phyloP scores from a whole-genome alignment of 2,113 vertebrate genomes.

The Papio anubis region DNA sequence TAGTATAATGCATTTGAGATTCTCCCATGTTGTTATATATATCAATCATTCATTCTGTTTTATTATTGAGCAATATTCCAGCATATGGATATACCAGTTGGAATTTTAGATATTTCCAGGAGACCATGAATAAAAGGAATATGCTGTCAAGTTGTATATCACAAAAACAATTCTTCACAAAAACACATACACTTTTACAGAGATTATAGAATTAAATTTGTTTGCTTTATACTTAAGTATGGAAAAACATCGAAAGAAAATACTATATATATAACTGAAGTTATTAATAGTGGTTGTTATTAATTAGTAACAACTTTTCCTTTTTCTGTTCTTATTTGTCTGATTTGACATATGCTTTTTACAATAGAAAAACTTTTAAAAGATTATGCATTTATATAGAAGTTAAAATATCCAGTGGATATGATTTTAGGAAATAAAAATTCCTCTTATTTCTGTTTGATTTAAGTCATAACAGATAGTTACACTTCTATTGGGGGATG shows the following conservation, averaged over 20 bases:
- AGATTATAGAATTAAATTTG: not conserved
- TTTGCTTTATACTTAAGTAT: not conserved
- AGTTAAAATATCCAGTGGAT: not conserved
- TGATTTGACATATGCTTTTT: not conserved
- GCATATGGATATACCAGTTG: not conserved
- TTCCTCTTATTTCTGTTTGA: not conserved
- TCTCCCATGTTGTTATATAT: not conserved
- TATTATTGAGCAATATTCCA: not conserved
- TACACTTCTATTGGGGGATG: not conserved
- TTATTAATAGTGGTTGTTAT: not conserved
- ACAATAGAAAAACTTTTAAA: not conserved
- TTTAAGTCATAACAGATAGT: not conserved
- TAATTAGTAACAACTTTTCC: not conserved
- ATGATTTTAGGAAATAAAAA: slow-evolving; percentile 7
- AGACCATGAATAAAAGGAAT: not conserved
- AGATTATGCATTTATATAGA: not conserved
- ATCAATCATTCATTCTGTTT: not conserved
- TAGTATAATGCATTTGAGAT: not conserved
- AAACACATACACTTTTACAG: not conserved
- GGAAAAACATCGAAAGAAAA: not conserved
- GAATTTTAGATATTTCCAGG: not conserved
- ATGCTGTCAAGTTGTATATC: not conserved
- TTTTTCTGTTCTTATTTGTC: not conserved
- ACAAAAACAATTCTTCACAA: not conserved
- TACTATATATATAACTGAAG: not conserved